These are phyloP conservation scores for Girardia tigrina DNA, from an alignment of 2,888 invertebrate species.

Conservation along the genomic window DNA sequence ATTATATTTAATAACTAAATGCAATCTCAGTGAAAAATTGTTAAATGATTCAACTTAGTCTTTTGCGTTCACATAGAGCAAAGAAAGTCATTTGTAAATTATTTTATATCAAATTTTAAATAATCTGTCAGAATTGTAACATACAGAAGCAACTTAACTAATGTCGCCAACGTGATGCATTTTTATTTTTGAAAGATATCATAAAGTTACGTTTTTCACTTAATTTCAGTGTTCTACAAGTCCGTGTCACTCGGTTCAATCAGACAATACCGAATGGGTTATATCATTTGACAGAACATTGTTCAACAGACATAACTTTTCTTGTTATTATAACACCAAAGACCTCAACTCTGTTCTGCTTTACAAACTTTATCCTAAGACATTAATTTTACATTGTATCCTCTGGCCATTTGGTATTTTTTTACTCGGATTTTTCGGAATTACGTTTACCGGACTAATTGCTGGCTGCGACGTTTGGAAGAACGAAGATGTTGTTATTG, in stretches of 20 bases:
- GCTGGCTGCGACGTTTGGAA: slow-evolving; percentile 4
- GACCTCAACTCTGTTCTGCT: background rate
- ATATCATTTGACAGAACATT: background rate
- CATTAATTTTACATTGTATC: background rate
- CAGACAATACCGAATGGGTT: slow-evolving; percentile 5
- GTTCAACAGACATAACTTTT: background rate
- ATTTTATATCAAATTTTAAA: too few relatives aligned
- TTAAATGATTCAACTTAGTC: too few relatives aligned
- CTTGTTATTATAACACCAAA: slow-evolving; percentile 5
- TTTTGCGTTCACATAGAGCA: too few relatives aligned
- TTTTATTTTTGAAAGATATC: too few relatives aligned
- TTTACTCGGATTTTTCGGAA: background rate
- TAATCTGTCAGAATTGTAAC: too few relatives aligned
- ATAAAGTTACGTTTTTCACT: background rate
- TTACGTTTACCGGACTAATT: background rate
- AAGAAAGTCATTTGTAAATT: too few relatives aligned
- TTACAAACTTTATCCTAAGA: slow-evolving; percentile 6
- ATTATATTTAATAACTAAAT: too few relatives aligned
- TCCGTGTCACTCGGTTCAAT: background rate
- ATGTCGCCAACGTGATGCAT: too few relatives aligned
- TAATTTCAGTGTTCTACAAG: slow-evolving; percentile 6
- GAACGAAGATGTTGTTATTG: background rate
- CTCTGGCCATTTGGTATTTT: slow-evolving; percentile 11
- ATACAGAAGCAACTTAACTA: too few relatives aligned
- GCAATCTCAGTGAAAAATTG: too few relatives aligned